Percentiles rank a stretch among this genome's conserved stretches.
These are phyloP conservation scores for Archips crataeganus DNA, from an alignment of 2,888 invertebrate species.

Conservation along the genomic window DNA sequence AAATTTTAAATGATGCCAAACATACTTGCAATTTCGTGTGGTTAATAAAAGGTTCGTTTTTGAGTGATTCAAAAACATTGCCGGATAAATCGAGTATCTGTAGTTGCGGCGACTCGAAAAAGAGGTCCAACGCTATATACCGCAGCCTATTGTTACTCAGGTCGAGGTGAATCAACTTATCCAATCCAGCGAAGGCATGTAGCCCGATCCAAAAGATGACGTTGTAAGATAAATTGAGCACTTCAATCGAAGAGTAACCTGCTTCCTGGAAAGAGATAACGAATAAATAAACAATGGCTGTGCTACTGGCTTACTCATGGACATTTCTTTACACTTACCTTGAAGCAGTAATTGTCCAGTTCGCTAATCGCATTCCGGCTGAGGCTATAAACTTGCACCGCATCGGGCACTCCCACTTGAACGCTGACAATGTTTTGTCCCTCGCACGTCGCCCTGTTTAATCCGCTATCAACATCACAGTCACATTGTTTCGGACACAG, in stretches of 20 bases:
- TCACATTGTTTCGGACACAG: constrained; percentile 84
- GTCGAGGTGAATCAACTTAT: constrained; percentile 82
- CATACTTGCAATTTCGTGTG: constrained; percentile 82
- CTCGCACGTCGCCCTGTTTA: constrained; percentile 83
- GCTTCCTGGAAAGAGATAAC: constrained; percentile 70
- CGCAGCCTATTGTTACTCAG: constrained; percentile 87
- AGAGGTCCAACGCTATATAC: constrained; percentile 82
- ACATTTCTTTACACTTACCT: constrained; percentile 71
- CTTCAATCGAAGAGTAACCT: constrained; percentile 76
- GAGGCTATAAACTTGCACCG: constrained; percentile 87
- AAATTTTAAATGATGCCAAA: constrained; percentile 24
- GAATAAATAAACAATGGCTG: constrained; percentile 20
- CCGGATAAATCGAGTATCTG: constrained; percentile 85
- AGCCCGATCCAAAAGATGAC: constrained; percentile 87
- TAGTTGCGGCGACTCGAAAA: constrained; percentile 84
- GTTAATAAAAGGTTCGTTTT: constrained; percentile 84
- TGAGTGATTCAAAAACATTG: constrained; percentile 86
- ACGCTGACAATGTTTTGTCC: constrained; percentile 86
- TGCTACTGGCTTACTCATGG: background rate
- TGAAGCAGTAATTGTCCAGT: constrained; percentile 86
- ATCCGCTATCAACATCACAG: constrained; percentile 80
- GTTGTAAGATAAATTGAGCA: constrained; percentile 86
- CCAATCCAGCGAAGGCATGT: constrained; percentile 85
- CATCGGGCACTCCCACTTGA: constrained; percentile 85
- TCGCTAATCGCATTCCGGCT: constrained; percentile 87